These are phyloP conservation scores for Hyla sarda DNA, from an alignment of 2,113 vertebrate species.

Conservation along the genomic window DNA sequence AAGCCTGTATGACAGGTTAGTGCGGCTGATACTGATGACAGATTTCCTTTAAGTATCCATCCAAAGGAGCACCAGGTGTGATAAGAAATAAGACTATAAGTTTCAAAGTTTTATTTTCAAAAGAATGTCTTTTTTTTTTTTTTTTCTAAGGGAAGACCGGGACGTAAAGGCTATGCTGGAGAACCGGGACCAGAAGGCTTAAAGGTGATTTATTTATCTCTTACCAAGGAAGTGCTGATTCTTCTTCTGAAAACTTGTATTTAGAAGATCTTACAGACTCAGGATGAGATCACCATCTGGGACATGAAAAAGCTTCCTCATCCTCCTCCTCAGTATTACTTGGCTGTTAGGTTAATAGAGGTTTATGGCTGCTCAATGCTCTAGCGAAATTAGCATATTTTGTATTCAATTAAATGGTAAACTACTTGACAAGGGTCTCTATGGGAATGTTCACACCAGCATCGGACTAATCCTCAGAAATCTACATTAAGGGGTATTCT, in stretches of 20 bases:
- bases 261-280: background rate
- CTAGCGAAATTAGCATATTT: background rate
- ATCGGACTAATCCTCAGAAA: too few species aligned
- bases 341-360: background rate
- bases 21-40: too few species aligned
- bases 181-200: slow-evolving; percentile 87
- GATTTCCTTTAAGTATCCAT: too few species aligned
- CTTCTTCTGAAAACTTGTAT: background rate
- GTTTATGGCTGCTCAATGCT: background rate
- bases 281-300: slow-evolving; percentile 25
- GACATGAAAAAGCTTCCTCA: background rate
- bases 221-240: background rate
- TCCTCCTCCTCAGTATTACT: slow-evolving; percentile 5
- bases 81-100: background rate
- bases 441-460: too few species aligned
- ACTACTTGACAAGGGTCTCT: background rate
- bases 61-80: background rate
- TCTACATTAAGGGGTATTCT: too few species aligned
- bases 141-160: slow-evolving; percentile 83
- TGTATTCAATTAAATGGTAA: slow-evolving; percentile 32
- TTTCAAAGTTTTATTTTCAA: background rate
- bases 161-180: slow-evolving; percentile 85
- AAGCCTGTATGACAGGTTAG: too few species aligned
- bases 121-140: background rate
- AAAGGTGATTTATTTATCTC: slow-evolving; percentile 75